Conservation (phyloP, 2,797 vertebrate genomes). For the Halcyon chelicuti region DNA sequence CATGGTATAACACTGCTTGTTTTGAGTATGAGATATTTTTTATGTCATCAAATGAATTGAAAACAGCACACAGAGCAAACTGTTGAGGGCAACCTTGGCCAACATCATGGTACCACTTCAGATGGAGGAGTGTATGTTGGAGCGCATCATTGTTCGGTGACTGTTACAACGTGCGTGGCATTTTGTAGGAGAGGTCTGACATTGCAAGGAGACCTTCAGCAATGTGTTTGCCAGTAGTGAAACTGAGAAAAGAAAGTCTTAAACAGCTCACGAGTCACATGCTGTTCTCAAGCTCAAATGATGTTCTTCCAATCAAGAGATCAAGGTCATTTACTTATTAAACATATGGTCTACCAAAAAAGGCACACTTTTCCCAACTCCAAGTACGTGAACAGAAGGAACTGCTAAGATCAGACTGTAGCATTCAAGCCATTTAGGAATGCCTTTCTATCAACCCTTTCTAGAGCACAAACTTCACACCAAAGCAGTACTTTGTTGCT, state of each 20-base stretch:
- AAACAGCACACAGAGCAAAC: background rate
- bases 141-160: accelerated
- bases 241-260: background rate
- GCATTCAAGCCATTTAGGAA: background rate
- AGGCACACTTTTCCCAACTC: background rate
- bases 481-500: background rate
- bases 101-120: background rate
- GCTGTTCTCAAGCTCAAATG: background rate
- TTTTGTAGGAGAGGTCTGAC: background rate
- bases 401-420: background rate
- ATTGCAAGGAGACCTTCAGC: background rate
- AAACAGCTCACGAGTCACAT: background rate
- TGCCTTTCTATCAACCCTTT: background rate
- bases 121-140: background rate
- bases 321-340: slow-evolving; percentile 5
- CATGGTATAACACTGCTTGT: background rate
- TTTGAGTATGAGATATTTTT: slow-evolving; percentile 1
- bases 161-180: accelerated
- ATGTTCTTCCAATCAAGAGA: background rate
- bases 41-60: background rate
- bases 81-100: background rate
- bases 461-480: background rate
- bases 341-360: slow-evolving; percentile 53
- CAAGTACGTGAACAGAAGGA: slow-evolving; percentile 32
- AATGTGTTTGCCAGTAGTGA: background rate